Conservation (phyloP, 2,797 vertebrate genomes). For the Cuculus canorus region DNA sequence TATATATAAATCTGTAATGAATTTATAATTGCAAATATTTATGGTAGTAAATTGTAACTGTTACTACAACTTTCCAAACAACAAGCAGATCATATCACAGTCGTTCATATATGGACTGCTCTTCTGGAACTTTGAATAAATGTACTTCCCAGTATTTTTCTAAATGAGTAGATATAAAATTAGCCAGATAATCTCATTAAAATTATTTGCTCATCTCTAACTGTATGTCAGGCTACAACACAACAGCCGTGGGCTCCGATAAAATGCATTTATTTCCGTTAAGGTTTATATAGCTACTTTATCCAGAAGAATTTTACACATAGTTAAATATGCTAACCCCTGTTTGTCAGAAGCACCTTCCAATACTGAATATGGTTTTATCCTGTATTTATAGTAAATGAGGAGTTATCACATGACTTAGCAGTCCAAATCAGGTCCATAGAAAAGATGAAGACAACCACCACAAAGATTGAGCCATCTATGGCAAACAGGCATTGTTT, state of each 20-base stretch:
- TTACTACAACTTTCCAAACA: not conserved
- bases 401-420: not conserved
- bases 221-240: not conserved
- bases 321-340: not conserved
- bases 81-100: not conserved
- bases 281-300: not conserved
- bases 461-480: not conserved
- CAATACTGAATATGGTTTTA: not conserved
- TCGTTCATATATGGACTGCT: not conserved
- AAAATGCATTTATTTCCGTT: rapidly evolving
- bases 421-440: not conserved
- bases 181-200: not conserved
- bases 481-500: not conserved
- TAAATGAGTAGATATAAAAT: not conserved
- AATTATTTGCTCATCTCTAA: not conserved
- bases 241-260: not conserved
- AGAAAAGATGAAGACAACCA: not conserved
- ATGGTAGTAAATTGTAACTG: not conserved
- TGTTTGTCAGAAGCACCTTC: not conserved
- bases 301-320: not conserved
- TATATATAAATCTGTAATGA: not conserved
- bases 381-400: not conserved
- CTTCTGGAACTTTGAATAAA: not conserved
- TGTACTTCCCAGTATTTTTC: not conserved
- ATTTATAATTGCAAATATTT: not conserved